Percentiles rank a stretch among this genome's conserved stretches.
Conservation (phyloP, 2,888 invertebrate genomes). For the Meloe dianella region DNA sequence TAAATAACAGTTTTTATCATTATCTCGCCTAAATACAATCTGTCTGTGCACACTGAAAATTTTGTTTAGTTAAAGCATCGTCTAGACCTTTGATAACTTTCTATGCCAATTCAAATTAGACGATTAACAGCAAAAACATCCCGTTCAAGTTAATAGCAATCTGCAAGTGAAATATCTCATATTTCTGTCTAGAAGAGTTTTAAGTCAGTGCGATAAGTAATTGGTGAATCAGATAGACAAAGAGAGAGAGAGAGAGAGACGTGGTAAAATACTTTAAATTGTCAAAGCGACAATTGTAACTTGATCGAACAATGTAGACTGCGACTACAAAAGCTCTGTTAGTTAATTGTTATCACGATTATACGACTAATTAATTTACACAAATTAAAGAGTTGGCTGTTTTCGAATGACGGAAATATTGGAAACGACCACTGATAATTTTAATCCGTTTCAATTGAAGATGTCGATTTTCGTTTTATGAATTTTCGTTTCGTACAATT, state of each 20-base stretch:
- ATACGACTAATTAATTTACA: constrained; percentile 49
- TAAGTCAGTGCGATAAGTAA: background rate
- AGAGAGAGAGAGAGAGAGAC: constrained; percentile 2
- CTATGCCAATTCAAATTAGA: background rate
- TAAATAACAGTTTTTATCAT: background rate
- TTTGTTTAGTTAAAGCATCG: background rate
- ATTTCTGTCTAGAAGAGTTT: constrained; percentile 13
- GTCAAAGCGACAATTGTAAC: constrained; percentile 43
- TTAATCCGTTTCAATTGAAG: background rate
- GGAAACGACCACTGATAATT: background rate
- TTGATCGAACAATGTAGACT: constrained; percentile 41
- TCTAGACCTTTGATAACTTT: background rate
- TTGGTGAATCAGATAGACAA: constrained; percentile 2
- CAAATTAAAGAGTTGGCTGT: constrained; percentile 33
- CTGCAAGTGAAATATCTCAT: constrained; percentile 33
- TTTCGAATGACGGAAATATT: background rate
- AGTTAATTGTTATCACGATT: constrained; percentile 47
- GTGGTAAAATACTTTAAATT: constrained; percentile 38
- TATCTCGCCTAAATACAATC: background rate
- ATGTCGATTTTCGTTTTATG: background rate
- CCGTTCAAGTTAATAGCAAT: constrained; percentile 22
- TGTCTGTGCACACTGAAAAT: background rate
- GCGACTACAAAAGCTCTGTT: constrained; percentile 47
- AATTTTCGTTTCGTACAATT: background rate
- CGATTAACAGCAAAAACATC: constrained; percentile 2